Evolutionary conservation across 2,888 invertebrate genomes (phyloP).

Genomic region (Pachymerium ferrugineum): DNA sequence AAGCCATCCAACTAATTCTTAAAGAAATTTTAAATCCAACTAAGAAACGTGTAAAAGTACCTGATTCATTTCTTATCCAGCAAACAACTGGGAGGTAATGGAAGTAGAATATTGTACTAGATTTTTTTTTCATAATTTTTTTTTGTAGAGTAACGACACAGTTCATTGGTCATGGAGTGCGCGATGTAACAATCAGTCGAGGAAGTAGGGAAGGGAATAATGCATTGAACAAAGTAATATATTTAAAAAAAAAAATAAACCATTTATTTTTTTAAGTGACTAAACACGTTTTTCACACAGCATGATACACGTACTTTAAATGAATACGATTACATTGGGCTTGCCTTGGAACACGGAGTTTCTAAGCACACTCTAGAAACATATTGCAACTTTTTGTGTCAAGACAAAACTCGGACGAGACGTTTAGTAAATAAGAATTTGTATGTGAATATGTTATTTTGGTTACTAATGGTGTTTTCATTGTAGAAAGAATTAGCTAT

Average conservation of each 20-base stretch:
- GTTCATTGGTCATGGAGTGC: slow-evolving; percentile 46
- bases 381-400: slow-evolving; percentile 28
- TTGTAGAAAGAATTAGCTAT: slow-evolving; percentile 36
- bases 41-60: slow-evolving; percentile 37
- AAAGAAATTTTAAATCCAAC: slow-evolving; percentile 37
- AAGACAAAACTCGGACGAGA: slow-evolving; percentile 30
- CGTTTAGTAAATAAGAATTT: slow-evolving; percentile 29
- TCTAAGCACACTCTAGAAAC: slow-evolving; percentile 34
- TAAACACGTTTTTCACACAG: too few relatives aligned
- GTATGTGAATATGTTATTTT: background rate
- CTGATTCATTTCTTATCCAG: slow-evolving; percentile 41
- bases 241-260: background rate
- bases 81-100: slow-evolving; percentile 44
- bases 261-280: background rate
- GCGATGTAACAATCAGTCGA: slow-evolving; percentile 47
- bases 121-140: slow-evolving; percentile 36
- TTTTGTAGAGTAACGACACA: slow-evolving; percentile 41
- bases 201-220: slow-evolving; percentile 53
- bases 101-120: slow-evolving; percentile 35
- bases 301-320: slow-evolving; percentile 11
- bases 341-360: slow-evolving; percentile 34
- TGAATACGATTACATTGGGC: slow-evolving; percentile 35
- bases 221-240: slow-evolving; percentile 49
- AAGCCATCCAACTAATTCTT: slow-evolving; percentile 43
- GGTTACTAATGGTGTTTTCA: slow-evolving; percentile 24